Conservation (phyloP, 2,113 vertebrate species). For the Rhodinocichla rosea region DNA sequence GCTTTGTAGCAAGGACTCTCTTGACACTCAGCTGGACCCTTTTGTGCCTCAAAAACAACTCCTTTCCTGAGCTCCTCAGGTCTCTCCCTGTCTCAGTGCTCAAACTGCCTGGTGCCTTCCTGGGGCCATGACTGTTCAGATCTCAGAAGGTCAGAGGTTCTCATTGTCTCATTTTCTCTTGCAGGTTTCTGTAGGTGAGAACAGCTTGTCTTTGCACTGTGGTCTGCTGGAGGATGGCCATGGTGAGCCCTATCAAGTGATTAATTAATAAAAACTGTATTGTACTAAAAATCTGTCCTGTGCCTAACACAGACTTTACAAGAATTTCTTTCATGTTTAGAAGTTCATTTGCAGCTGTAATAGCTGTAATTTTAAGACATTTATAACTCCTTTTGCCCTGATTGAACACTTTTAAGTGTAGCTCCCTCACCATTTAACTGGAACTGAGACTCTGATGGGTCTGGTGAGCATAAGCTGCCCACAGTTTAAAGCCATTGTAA, state of each 20-base stretch:
- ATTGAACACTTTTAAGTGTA: background rate
- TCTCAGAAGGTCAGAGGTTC: background rate
- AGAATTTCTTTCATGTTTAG: background rate
- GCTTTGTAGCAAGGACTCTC: background rate
- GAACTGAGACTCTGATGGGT: background rate
- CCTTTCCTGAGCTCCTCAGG: background rate
- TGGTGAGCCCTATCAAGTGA: slow-evolving; percentile 13
- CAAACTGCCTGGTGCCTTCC: background rate
- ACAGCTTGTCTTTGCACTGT: slow-evolving; percentile 16
- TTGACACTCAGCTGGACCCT: slow-evolving; percentile 3
- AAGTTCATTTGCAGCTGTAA: background rate
- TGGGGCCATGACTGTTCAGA: background rate
- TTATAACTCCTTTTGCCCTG: background rate
- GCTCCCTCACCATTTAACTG: background rate
- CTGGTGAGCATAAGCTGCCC: background rate
- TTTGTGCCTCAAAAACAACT: background rate
- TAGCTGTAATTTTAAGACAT: background rate
- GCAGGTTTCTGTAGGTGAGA: slow-evolving; percentile 67
- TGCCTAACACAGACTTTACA: background rate
- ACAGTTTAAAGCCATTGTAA: background rate
- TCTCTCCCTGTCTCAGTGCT: background rate
- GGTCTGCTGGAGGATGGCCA: slow-evolving; percentile 51
- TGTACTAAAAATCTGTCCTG: background rate
- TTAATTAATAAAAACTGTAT: background rate
- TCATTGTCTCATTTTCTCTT: background rate